phyloP scores from a whole-genome alignment of 2,888 invertebrate species.

The Arctia plantaginis region DNA sequence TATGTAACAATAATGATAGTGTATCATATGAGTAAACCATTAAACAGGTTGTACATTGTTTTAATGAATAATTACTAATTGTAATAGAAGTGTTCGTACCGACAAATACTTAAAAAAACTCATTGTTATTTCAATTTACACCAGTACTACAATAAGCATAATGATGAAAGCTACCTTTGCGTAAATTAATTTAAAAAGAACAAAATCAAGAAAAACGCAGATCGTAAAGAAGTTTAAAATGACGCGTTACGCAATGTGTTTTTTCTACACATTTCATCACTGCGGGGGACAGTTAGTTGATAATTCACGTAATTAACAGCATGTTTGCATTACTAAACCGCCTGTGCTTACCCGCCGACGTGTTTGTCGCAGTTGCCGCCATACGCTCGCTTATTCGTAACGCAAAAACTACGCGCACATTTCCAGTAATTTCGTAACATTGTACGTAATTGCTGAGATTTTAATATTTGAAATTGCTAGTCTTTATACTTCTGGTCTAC shows the following conservation, averaged over 20 bases:
- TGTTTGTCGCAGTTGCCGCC: conserved; percentile 62
- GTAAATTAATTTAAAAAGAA: conserved; percentile 35
- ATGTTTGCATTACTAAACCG: conserved; percentile 66
- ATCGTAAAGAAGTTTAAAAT: conserved; percentile 50
- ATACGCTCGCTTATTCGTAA: conserved; percentile 30
- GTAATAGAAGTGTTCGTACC: background rate
- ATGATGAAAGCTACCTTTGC: conserved; percentile 10
- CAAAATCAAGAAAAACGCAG: conserved; percentile 35
- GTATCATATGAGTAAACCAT: no score
- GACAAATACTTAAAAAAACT: background rate
- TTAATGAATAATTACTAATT: background rate
- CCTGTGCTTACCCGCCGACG: conserved; percentile 61
- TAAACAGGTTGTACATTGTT: background rate
- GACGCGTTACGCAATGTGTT: conserved; percentile 68
- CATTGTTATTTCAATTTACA: background rate
- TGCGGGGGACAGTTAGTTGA: conserved; percentile 69
- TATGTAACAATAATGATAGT: background rate
- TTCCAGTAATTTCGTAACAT: conserved; percentile 71
- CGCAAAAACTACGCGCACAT: conserved; percentile 71
- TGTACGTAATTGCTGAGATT: conserved; percentile 65
- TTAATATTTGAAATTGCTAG: conserved; percentile 52
- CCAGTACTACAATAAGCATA: background rate
- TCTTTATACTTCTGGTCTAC: conserved; percentile 36
- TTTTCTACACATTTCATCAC: conserved; percentile 79
- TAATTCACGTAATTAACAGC: conserved; percentile 77